Evolutionary conservation across 2,888 invertebrate genomes (phyloP).

Genomic region (Leptogaster cylindrica): DNA sequence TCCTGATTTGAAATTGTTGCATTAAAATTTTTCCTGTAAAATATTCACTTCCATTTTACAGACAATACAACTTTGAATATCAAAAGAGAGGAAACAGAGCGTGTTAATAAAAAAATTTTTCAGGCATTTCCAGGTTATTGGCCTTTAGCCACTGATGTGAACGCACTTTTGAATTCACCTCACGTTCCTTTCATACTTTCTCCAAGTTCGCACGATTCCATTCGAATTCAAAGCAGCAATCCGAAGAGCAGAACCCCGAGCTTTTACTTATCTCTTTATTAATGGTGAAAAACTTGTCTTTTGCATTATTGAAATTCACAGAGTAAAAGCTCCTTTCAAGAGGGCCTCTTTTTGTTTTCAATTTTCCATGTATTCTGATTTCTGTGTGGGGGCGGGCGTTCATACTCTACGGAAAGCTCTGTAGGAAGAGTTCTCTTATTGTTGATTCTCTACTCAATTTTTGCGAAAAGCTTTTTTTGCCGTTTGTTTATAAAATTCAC

Average conservation of each 20-base stretch:
- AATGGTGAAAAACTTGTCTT: no score
- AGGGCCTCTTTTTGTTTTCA: background rate
- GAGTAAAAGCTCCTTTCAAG: background rate
- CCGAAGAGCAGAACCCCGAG: no score
- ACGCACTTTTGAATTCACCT: constrained; percentile 30
- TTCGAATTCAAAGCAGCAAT: no score
- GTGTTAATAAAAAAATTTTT: background rate
- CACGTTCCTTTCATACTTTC: constrained; percentile 12
- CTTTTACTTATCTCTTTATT: no score
- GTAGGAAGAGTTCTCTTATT: background rate
- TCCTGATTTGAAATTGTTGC: no score
- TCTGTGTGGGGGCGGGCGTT: background rate
- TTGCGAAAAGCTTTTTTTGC: background rate
- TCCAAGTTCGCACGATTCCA: background rate
- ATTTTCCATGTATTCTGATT: background rate
- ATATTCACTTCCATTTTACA: background rate
- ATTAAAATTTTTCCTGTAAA: background rate
- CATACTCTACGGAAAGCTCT: no score
- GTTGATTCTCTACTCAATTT: background rate
- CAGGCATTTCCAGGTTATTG: background rate
- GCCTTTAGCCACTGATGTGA: constrained; percentile 5
- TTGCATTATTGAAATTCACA: background rate
- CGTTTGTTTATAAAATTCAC: background rate
- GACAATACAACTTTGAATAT: background rate
- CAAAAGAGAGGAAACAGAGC: background rate